phyloP scores from a whole-genome alignment of 2,888 invertebrate species.

The Schizaphis graminum region DNA sequence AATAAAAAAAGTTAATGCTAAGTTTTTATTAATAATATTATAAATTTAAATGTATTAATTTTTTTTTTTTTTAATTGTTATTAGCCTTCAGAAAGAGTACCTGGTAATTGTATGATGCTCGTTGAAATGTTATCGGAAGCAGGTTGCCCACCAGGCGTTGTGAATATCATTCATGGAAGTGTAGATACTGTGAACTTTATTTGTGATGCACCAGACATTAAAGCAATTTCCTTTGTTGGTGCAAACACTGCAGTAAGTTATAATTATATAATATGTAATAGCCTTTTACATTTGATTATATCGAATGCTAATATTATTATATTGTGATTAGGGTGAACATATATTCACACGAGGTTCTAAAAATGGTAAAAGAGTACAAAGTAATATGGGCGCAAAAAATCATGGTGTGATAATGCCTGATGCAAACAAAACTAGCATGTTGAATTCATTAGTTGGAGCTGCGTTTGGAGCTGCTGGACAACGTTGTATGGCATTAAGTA shows the following conservation, averaged over 20 bases:
- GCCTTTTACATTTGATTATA: not conserved
- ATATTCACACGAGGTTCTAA: conserved; percentile 91
- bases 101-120: conserved; percentile 95
- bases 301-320: not conserved
- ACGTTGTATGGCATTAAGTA: conserved; percentile 98
- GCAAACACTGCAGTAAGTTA: conserved; percentile 88
- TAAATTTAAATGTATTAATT: not conserved
- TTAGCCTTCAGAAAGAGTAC: conserved; percentile 95
- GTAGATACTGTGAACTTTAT: conserved; percentile 97
- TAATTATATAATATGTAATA: not conserved
- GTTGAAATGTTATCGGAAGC: conserved; percentile 94
- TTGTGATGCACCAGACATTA: conserved; percentile 95
- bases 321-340: conserved; percentile 80
- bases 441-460: conserved; percentile 93
- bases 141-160: conserved; percentile 95
- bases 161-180: conserved; percentile 96
- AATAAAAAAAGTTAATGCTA: not conserved
- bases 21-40: not conserved
- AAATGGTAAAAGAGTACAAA: conserved; percentile 94
- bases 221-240: conserved; percentile 98
- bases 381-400: conserved; percentile 99
- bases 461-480: conserved; percentile 99
- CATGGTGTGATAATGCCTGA: conserved; percentile 97
- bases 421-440: conserved; percentile 95
- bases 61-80: not conserved